Evolutionary conservation across 2,888 invertebrate species (phyloP).

Genomic region (Trachelus troglodyta): DNA sequence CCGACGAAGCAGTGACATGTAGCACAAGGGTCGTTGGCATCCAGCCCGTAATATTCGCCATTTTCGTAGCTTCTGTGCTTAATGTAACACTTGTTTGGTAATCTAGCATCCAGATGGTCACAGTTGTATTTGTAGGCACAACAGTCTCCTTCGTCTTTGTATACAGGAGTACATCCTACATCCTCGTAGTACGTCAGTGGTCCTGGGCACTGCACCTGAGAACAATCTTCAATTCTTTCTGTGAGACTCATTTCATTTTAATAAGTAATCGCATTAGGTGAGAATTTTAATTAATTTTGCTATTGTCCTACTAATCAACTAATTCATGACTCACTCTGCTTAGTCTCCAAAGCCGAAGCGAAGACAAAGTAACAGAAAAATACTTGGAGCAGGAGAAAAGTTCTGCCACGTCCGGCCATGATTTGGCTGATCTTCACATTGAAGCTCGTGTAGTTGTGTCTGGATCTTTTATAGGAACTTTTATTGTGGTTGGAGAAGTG

Average conservation of each 20-base stretch:
- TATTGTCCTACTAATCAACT: background rate
- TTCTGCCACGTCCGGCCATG: background rate
- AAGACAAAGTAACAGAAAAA: background rate
- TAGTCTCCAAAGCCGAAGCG: background rate
- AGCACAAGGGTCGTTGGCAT: conserved; percentile 49
- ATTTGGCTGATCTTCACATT: background rate
- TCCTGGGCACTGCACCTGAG: conserved; percentile 44
- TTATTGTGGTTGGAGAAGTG: background rate
- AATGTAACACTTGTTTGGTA: conserved; percentile 45
- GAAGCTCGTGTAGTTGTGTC: background rate
- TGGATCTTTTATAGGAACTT: background rate
- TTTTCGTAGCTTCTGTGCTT: conserved; percentile 43
- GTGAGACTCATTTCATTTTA: no score
- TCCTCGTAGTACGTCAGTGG: conserved; percentile 44
- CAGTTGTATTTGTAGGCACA: conserved; percentile 51
- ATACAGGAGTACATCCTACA: conserved; percentile 45
- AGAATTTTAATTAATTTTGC: background rate
- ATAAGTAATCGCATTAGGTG: no score
- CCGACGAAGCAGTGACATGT: no score
- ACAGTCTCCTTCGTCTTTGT: conserved; percentile 37
- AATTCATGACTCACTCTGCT: background rate
- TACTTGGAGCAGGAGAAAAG: background rate
- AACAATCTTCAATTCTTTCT: conserved; percentile 27
- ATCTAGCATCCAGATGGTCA: conserved; percentile 36
- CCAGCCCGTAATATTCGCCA: conserved; percentile 39